Evolutionary conservation across 2,888 invertebrate species (phyloP).

Genomic region (Helleia helle): DNA sequence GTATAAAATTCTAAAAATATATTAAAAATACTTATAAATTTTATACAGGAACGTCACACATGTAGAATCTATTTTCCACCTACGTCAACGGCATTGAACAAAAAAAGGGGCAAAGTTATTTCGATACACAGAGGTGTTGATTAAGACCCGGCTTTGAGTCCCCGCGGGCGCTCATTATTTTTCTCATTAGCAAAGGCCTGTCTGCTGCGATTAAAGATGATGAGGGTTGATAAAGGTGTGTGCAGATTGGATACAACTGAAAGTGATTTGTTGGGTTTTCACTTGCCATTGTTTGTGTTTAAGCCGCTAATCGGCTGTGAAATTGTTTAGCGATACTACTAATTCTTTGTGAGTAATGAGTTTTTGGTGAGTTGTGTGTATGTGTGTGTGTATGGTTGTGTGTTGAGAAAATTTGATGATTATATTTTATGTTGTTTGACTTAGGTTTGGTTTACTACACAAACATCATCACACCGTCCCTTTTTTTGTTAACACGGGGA

Average conservation of each 20-base stretch:
- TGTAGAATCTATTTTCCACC: too few relatives aligned
- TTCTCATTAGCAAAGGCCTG: conserved; percentile 62
- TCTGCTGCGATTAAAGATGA: conserved; percentile 54
- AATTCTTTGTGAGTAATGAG: too few relatives aligned
- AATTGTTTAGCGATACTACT: background rate
- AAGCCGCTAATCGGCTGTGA: conserved; percentile 1
- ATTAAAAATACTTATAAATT: too few relatives aligned
- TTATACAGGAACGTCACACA: too few relatives aligned
- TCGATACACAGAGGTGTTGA: conserved; percentile 37
- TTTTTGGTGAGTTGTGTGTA: background rate
- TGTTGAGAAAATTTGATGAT: too few relatives aligned
- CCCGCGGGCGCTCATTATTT: conserved; percentile 56
- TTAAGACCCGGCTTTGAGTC: conserved; percentile 41
- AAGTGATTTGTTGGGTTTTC: conserved; percentile 1
- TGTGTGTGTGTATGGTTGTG: too few relatives aligned
- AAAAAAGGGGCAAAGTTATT: conserved; percentile 17
- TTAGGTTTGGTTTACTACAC: too few relatives aligned
- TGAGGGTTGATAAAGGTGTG: conserved; percentile 30
- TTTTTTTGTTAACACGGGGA: too few relatives aligned
- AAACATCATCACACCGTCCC: too few relatives aligned
- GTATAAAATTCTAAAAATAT: too few relatives aligned
- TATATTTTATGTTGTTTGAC: too few relatives aligned
- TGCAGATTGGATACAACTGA: conserved; percentile 16
- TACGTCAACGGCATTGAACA: background rate
- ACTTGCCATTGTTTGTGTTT: background rate